A percentile compares a stretch with the other conserved stretches of the same genome.
phyloP scores from a whole-genome alignment of 2,797 vertebrate species.

The Poecilia picta region DNA sequence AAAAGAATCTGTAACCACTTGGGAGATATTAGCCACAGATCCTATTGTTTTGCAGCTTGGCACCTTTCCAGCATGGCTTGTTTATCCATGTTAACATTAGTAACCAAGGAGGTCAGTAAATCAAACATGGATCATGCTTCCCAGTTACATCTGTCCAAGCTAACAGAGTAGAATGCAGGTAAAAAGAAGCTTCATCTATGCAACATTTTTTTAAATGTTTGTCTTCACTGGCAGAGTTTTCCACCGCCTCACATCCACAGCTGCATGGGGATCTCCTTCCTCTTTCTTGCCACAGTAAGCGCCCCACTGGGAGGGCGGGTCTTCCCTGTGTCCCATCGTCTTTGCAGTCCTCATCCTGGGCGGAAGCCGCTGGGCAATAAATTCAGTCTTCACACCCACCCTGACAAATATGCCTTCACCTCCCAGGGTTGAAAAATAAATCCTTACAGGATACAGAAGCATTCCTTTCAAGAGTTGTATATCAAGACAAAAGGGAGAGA shows the following conservation, averaged over 20 bases:
- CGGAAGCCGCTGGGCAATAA: constrained; percentile 85
- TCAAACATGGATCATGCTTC: constrained; percentile 42
- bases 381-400: constrained; percentile 87
- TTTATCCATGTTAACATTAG: constrained; percentile 68
- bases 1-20: constrained; percentile 64
- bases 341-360: constrained; percentile 79
- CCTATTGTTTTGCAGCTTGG: constrained; percentile 76
- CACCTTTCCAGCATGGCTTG: constrained; percentile 49
- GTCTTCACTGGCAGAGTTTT: constrained; percentile 54
- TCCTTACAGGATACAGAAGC: constrained; percentile 67
- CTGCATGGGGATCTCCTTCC: constrained; percentile 61
- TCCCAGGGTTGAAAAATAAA: constrained; percentile 76
- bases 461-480: constrained; percentile 53
- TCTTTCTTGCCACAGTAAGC: constrained; percentile 69
- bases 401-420: constrained; percentile 82
- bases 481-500: constrained; percentile 33
- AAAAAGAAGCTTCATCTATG: constrained; percentile 17
- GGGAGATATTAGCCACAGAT: constrained; percentile 64
- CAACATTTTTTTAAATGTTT: constrained; percentile 20
- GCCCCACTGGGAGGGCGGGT: constrained; percentile 75
- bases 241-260: constrained; percentile 70
- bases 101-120: constrained; percentile 40
- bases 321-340: constrained; percentile 78
- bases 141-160: constrained; percentile 14
- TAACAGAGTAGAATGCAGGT: constrained; percentile 14